Base-by-base conservation (phyloP, 2,888 invertebrate species). In the Nematopogon swammerdamellus region DNA sequence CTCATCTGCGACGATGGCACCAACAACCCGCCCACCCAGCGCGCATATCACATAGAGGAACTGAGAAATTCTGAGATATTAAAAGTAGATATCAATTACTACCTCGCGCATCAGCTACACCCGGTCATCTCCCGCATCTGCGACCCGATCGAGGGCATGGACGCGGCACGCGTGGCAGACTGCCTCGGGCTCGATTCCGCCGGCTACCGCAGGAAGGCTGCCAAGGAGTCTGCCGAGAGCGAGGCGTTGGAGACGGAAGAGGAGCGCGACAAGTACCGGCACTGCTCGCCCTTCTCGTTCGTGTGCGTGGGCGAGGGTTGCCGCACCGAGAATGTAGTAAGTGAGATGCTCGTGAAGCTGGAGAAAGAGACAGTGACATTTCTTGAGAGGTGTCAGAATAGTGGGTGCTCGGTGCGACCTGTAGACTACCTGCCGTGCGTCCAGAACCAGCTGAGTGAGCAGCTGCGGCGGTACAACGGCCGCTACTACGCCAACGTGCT, bases 101-200 rank as follows among this genome's bases (percentile, higher is more conserved):
- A 99, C 72, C 77, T 99, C 56, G 85, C 92, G 0, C 91, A 95
- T 63, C 99, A 99, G 77, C 85, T 99, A 44, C 96, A 97, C 68
- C 99, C 99, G 0, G 97, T 99, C 0, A 89, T 98, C 53, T 88
- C 93, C 20, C 85, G 99, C 56, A 87, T 99, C 63, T 95, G 95
- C 64, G 96, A 96, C 56, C 97, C 97, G 1, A 91, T 99, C 45
- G 95, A 96, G 56, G 96, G 95, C 11, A 91, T 93, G 55, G 97
- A 97, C 72, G 86, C 92, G 2, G 91, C 90, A 48, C 84, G 91
- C 54, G 87, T 99, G 53, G 98, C 98, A 0, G 88, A 92, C 61
- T 89, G 91, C 64, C 82, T 99, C 51, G 97, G 97, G 59, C 67
- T 86, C 50, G 86, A 87, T 65, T 81, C 83, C 0, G 72, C 79